Conservation (phyloP, 1,140 invertebrate species). For the Akabosia matsudoensis region DNA sequence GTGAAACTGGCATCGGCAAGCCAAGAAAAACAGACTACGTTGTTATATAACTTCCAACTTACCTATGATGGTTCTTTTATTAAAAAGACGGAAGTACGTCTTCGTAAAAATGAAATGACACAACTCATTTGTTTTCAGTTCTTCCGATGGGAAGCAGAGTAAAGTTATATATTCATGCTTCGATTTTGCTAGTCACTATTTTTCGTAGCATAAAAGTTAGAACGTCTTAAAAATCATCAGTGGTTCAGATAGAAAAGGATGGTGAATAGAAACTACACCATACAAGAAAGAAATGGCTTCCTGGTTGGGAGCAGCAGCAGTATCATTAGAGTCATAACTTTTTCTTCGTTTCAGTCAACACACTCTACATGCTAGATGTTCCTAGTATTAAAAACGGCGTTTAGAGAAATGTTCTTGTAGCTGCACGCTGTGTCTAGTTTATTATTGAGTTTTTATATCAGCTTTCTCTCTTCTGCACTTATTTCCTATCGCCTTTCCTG, state of each 20-base stretch:
- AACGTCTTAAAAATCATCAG: neutral
- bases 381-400: neutral
- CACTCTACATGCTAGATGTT: neutral
- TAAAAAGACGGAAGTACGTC: neutral
- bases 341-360: neutral
- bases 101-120: constrained; percentile 18
- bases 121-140: constrained; percentile 21
- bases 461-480: constrained; percentile 16
- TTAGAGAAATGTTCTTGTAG: neutral
- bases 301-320: neutral
- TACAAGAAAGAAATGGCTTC: neutral
- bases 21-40: neutral
- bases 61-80: neutral
- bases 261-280: neutral
- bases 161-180: constrained; percentile 1
- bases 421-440: neutral
- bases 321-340: neutral
- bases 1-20: neutral
- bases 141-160: constrained; percentile 1
- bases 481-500: constrained; percentile 17
- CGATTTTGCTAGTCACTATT: no score
- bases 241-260: neutral
- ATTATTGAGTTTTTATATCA: constrained; percentile 22
- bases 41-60: neutral
- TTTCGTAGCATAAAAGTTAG: no score